Conservation (phyloP, 2,797 vertebrate species). For the Bradypus variegatus region DNA sequence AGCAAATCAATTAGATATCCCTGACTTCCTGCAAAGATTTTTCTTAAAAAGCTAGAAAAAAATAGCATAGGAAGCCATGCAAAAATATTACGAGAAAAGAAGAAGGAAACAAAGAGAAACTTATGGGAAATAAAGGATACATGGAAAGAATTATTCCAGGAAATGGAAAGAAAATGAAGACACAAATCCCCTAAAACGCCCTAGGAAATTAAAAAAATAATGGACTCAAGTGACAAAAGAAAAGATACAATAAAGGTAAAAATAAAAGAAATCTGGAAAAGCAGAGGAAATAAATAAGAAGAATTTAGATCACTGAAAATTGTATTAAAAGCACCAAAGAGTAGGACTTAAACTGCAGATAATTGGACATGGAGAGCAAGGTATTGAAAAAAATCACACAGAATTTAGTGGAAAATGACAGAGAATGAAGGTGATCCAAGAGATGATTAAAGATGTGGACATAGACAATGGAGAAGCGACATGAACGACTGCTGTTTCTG, state of each 20-base stretch:
- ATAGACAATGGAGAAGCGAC: neutral
- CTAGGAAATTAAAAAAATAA: neutral
- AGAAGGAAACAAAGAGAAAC: neutral
- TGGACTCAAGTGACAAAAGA: neutral
- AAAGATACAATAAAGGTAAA: neutral
- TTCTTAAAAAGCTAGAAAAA: neutral
- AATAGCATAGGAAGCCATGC: neutral
- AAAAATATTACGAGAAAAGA: neutral
- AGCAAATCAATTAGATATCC: neutral
- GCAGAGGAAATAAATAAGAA: neutral
- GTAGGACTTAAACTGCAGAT: neutral
- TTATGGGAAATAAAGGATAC: neutral
- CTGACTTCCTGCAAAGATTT: neutral
- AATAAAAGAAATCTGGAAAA: constrained; percentile 13
- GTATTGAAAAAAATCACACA: neutral
- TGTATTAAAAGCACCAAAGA: neutral
- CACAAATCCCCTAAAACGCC: neutral
- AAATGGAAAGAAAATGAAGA: neutral
- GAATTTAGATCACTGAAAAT: neutral
- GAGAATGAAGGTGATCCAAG: neutral
- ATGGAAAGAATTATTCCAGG: neutral
- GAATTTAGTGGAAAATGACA: neutral
- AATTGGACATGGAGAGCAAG: neutral
- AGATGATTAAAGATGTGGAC: neutral
- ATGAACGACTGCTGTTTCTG: neutral